These are phyloP conservation scores for Glaucopsyche alexis DNA, from an alignment of 2,888 invertebrate species.

Conservation along the genomic window DNA sequence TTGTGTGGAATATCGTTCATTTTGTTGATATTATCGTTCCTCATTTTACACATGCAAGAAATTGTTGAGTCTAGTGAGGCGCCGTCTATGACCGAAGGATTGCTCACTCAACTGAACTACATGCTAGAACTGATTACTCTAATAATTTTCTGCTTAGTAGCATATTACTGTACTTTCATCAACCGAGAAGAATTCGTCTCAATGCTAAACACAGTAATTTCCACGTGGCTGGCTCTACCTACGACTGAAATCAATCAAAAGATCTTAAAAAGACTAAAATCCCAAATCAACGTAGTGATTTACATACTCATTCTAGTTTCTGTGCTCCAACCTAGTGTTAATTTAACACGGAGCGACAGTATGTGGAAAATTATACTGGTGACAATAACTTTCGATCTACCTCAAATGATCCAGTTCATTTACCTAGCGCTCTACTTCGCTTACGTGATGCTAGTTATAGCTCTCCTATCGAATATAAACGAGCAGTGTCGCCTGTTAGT, in stretches of 20 bases:
- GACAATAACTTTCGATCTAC: slow-evolving; percentile 52
- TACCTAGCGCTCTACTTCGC: slow-evolving; percentile 53
- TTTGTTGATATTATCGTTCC: slow-evolving; percentile 48
- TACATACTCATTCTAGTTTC: slow-evolving; percentile 43
- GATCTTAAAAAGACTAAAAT: slow-evolving; percentile 46
- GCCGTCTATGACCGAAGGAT: slow-evolving; percentile 48
- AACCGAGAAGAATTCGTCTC: slow-evolving; percentile 54
- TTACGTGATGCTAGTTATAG: slow-evolving; percentile 51
- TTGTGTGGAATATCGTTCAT: slow-evolving; percentile 50
- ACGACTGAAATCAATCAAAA: slow-evolving; percentile 42
- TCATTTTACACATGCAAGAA: slow-evolving; percentile 50
- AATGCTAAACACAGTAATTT: slow-evolving; percentile 52
- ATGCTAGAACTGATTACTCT: slow-evolving; percentile 52
- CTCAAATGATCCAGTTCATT: slow-evolving; percentile 60
- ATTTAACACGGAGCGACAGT: slow-evolving; percentile 51
- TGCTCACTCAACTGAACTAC: slow-evolving; percentile 61
- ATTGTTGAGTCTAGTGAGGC: slow-evolving; percentile 47
- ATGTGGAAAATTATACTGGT: slow-evolving; percentile 61
- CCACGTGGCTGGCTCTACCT: slow-evolving; percentile 46
- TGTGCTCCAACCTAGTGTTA: slow-evolving; percentile 50
- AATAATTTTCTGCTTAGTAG: slow-evolving; percentile 46
- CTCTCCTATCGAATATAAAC: slow-evolving; percentile 51
- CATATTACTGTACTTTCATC: slow-evolving; percentile 52
- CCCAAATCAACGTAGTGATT: slow-evolving; percentile 46
- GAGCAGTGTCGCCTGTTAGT: slow-evolving; percentile 45